Evolutionary conservation across 2,113 vertebrate species (phyloP).

Genomic region (Galemys pyrenaicus): DNA sequence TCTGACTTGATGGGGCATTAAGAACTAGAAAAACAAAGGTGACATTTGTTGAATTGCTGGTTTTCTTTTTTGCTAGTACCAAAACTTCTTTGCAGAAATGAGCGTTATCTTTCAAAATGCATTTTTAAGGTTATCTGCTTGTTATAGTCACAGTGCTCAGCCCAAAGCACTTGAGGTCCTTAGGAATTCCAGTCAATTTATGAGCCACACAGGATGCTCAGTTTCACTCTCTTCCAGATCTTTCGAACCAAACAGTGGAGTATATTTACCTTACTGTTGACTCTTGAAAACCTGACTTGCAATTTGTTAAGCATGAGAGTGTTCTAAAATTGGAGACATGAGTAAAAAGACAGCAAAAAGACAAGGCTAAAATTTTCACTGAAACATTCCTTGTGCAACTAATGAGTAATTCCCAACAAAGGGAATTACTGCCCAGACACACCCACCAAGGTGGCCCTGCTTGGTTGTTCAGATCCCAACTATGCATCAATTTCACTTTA

Average conservation of each 20-base stretch:
- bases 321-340: background rate
- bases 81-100: background rate
- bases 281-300: background rate
- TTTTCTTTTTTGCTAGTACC: background rate
- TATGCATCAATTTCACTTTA: background rate
- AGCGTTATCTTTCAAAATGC: background rate
- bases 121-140: background rate
- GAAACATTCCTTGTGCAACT: background rate
- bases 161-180: background rate
- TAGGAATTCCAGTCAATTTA: background rate
- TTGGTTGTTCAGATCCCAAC: background rate
- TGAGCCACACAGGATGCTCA: background rate
- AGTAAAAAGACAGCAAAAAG: background rate
- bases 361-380: background rate
- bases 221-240: background rate
- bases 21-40: background rate
- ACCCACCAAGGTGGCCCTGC: background rate
- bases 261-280: background rate
- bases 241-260: background rate
- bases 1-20: background rate
- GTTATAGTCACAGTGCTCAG: background rate
- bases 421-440: background rate
- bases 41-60: background rate
- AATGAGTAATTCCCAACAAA: background rate
- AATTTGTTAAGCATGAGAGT: background rate